Evolutionary conservation across 2,113 vertebrate species (phyloP).

Genomic region (Indicator indicator): DNA sequence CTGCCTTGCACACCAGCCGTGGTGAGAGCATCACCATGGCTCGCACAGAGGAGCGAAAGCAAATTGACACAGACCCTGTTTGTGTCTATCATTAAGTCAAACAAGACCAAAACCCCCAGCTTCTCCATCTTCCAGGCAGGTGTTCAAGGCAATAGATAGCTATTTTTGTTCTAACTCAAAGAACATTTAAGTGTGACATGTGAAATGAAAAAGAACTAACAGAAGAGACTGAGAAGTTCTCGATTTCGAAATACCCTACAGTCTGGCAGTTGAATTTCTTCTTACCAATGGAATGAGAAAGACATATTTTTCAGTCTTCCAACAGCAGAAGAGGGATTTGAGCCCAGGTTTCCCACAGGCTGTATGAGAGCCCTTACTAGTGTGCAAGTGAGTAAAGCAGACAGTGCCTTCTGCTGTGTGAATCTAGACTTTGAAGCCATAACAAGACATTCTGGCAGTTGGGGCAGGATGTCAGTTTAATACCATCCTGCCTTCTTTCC

Average conservation of each 20-base stretch:
- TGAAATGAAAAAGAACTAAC: slow-evolving; percentile 51
- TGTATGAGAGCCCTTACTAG: slow-evolving; percentile 56
- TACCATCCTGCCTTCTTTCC: slow-evolving; percentile 39
- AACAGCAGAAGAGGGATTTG: slow-evolving; percentile 45
- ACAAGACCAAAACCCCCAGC: slow-evolving; percentile 1
- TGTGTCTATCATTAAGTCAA: slow-evolving; percentile 45
- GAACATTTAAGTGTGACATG: slow-evolving; percentile 58
- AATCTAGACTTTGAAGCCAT: slow-evolving; percentile 62
- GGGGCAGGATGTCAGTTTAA: slow-evolving; percentile 63
- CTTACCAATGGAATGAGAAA: slow-evolving; percentile 42
- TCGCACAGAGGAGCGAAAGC: neutral
- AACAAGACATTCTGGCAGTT: slow-evolving; percentile 70
- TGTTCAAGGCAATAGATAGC: slow-evolving; percentile 15
- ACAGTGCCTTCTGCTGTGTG: slow-evolving; percentile 73
- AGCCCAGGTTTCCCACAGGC: slow-evolving; percentile 70
- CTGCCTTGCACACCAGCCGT: neutral
- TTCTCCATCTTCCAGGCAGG: slow-evolving; percentile 12
- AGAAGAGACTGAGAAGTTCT: slow-evolving; percentile 67
- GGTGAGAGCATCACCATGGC: neutral
- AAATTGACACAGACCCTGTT: neutral
- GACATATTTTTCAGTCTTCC: slow-evolving; percentile 45
- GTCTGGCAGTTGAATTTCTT: slow-evolving; percentile 67
- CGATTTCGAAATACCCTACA: slow-evolving; percentile 64
- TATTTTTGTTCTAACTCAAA: slow-evolving; percentile 50
- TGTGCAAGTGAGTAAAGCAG: slow-evolving; percentile 62